Base-by-base conservation (phyloP, 2,888 invertebrate species). In the Fragum sueziense region DNA sequence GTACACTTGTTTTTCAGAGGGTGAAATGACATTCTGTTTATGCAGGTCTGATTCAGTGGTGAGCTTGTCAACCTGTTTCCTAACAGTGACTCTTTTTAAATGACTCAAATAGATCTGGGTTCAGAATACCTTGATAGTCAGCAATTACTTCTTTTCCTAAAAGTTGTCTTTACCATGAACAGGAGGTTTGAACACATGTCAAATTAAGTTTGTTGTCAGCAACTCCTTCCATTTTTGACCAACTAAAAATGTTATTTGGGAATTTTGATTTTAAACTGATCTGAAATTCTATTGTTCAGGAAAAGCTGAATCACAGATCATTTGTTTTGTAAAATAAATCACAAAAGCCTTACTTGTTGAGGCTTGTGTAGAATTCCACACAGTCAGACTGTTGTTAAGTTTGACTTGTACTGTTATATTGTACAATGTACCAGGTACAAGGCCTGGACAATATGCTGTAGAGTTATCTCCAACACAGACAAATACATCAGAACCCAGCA, bases 361-460 rank as follows among this genome's bases (percentile, higher is more conserved):
- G 14, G 37, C 54, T 22, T 34, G 3, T 33, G 70, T 57, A 17
- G 14, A 52, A 29, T 57, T 34, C n/a, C 11, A 14, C 34, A 14
- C 54, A 20, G n/a, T 25, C 14, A 51, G 31, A 51, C 52, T 22
- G 7, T 51, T 52, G 52, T 34, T 34, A 31, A 2, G 22, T n/a
- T 57, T n/a, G 17, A 54, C 54, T 6, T 22, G 22, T 31, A 54
- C 70, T 22, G 27, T 54, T 6, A 70, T 34, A 29, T 31, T 54
- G 34, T 54, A 70, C 9, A 22, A 1, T 22, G 52, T 52, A 41
- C 70, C 70, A 11, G 70, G 57, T 29, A 34, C 70, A 22, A 70
- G 34, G 20, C 22, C 54, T 6, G 2, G n/a, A 57, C 70, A 70
- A 14, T 31, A 0, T 33, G 57, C 70, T 20, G n/a, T n/a, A 34